Base-by-base conservation (phyloP, 1,140 invertebrate genomes). In the Kradibia gibbosae region DNA sequence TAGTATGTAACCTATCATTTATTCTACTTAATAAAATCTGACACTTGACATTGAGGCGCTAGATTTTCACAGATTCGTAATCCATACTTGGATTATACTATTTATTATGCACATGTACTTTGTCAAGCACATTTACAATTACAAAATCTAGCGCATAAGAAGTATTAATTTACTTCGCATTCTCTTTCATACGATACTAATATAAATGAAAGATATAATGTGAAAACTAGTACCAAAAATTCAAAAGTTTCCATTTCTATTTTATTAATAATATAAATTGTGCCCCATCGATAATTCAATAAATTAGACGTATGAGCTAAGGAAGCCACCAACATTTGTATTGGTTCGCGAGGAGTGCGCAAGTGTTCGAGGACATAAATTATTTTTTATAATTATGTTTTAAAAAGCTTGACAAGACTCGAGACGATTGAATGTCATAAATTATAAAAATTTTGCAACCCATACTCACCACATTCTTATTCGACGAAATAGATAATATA, bases 21-120 rank as follows among this genome's bases (percentile, higher is more conserved):
- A 39, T 34, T 72, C 62, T 82, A 60, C 42, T 81, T 83, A 79
- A 84, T 84, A 85, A 84, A 82, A 84, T 67, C 48, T 81, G 81
- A 79, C 71, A 83, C 78, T 77, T 83, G 87, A 86, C 85, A 88
- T 87, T 87, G 86, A 85, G 65, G 25, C 20, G 50, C 74, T 76
- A 55, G 72, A 81, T 81, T 81, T 81, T 70, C 62, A 81, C 20
- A 15, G 36, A 36, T 20, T 50, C 7, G 74, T 77, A 77, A 77
- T 81, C 65, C 65, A 81, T 57, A 81, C 73, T 39, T 70, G 13
- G 70, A 65, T 80, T 74, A 74, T 60, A 28, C 57, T 65, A 65
- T 53, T 28, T 55, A 53, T 36, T 53, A 67, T n/a, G 53, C 28
- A 20, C n/a, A 45, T 50, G 20, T 34, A 71, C 53, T 72, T 80